phyloP scores from a whole-genome alignment of 2,888 invertebrate species.

The Cabera pusaria region DNA sequence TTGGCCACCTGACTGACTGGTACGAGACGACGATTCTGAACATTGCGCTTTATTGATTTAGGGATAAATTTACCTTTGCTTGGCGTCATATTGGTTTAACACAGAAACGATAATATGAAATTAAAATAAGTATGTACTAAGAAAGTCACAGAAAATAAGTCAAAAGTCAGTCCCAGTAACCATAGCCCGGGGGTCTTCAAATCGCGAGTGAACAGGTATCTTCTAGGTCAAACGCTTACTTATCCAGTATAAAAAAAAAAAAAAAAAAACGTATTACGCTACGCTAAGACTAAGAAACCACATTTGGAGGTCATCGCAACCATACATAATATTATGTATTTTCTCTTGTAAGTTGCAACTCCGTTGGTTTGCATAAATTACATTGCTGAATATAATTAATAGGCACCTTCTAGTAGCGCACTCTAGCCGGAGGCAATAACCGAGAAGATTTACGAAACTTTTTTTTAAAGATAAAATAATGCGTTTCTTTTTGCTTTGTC shows the following conservation, averaged over 20 bases:
- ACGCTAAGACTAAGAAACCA: no score
- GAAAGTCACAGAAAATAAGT: no score
- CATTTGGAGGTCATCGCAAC: no score
- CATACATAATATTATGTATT: slow-evolving; percentile 12
- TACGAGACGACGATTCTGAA: neutral
- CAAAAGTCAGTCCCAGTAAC: no score
- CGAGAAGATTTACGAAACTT: slow-evolving; percentile 17
- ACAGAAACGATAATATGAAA: slow-evolving; percentile 12
- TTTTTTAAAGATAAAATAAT: slow-evolving; percentile 7
- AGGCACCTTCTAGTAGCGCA: slow-evolving; percentile 27
- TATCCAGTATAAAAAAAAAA: no score
- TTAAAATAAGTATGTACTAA: slow-evolving; percentile 19
- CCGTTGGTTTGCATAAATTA: slow-evolving; percentile 49
- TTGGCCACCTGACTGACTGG: neutral
- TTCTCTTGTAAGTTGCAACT: slow-evolving; percentile 27
- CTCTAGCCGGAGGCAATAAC: slow-evolving; percentile 17
- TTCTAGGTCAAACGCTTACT: no score
- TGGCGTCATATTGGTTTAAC: slow-evolving; percentile 1
- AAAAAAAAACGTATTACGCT: no score
- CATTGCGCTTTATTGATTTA: slow-evolving; percentile 2
- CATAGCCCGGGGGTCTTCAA: no score
- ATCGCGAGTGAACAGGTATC: no score
- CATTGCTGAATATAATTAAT: slow-evolving; percentile 39
- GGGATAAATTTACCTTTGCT: neutral
- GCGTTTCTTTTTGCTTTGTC: no score